These are phyloP conservation scores for Drosophila lacteicornis DNA, from an alignment of 1,140 invertebrate genomes.

Conservation along the genomic window DNA sequence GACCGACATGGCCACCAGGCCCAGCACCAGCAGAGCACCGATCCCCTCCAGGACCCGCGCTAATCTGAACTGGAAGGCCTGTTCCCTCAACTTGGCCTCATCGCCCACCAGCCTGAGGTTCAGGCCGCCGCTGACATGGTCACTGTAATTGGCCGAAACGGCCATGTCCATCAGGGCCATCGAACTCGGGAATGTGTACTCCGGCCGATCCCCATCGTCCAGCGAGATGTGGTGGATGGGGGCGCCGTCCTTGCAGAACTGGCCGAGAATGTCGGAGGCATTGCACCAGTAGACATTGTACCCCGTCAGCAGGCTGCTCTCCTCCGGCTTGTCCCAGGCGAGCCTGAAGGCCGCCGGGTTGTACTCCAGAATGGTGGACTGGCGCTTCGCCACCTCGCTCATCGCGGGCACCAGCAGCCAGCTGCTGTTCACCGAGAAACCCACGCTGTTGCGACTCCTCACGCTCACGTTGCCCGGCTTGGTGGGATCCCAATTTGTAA, in stretches of 20 bases:
- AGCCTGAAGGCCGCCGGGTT: neutral
- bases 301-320: neutral
- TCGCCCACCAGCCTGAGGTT: constrained; percentile 2
- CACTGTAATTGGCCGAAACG: constrained; percentile 22
- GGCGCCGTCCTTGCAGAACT: constrained; percentile 6
- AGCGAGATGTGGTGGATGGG: neutral
- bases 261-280: neutral
- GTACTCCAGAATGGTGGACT: neutral
- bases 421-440: constrained; percentile 18
- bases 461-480: neutral
- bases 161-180: constrained; percentile 1
- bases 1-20: neutral
- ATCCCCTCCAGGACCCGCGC: constrained; percentile 16
- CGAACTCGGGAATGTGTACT: neutral
- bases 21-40: constrained; percentile 24
- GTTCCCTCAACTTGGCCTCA: too few relatives aligned
- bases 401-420: constrained; percentile 15
- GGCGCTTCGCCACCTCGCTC: neutral
- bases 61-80: too few relatives aligned
- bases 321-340: constrained; percentile 12
- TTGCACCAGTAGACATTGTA: constrained; percentile 46
- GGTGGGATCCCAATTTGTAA: neutral
- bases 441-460: constrained; percentile 23
- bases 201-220: neutral
- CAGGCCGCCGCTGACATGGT: constrained; percentile 17